These are phyloP conservation scores for Melieria omissa DNA, from an alignment of 2,888 invertebrate species.

Conservation along the genomic window DNA sequence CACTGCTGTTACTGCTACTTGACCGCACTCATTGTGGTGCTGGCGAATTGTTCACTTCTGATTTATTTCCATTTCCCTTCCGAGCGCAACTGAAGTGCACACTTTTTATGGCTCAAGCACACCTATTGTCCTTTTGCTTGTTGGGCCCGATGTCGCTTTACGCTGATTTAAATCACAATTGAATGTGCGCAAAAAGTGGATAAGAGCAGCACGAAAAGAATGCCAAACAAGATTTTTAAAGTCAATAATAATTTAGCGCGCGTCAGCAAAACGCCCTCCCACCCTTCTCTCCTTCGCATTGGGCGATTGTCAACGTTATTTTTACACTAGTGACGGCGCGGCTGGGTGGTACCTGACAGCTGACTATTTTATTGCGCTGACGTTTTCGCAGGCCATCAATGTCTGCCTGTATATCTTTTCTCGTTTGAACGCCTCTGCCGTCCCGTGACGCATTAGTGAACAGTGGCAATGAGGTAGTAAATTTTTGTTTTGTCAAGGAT, in stretches of 20 bases:
- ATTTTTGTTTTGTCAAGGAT: constrained; percentile 3
- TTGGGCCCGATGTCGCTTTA: background rate
- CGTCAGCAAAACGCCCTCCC: background rate
- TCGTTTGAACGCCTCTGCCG: too few species aligned
- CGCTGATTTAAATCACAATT: constrained; percentile 42
- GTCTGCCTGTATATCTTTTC: too few species aligned
- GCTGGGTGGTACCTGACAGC: background rate
- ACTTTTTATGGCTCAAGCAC: constrained; percentile 28
- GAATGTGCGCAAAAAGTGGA: constrained; percentile 19
- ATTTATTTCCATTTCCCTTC: background rate
- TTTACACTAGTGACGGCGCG: constrained; percentile 36
- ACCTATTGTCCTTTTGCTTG: constrained; percentile 1
- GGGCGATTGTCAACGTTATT: constrained; percentile 50
- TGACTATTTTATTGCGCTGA: background rate
- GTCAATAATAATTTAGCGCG: constrained; percentile 58
- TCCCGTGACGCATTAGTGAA: background rate
- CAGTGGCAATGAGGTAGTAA: background rate
- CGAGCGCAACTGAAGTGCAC: constrained; percentile 13
- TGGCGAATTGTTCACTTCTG: constrained; percentile 5
- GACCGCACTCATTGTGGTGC: constrained; percentile 26
- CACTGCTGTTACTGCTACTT: constrained; percentile 1
- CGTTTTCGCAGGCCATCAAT: background rate
- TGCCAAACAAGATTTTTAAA: constrained; percentile 39
- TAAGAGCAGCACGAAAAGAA: background rate
- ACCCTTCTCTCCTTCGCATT: constrained; percentile 41